A percentile compares a stretch with the other conserved stretches of the same genome.
phyloP scores from a whole-genome alignment of 2,797 vertebrate species.

The Diplodus sargus region DNA sequence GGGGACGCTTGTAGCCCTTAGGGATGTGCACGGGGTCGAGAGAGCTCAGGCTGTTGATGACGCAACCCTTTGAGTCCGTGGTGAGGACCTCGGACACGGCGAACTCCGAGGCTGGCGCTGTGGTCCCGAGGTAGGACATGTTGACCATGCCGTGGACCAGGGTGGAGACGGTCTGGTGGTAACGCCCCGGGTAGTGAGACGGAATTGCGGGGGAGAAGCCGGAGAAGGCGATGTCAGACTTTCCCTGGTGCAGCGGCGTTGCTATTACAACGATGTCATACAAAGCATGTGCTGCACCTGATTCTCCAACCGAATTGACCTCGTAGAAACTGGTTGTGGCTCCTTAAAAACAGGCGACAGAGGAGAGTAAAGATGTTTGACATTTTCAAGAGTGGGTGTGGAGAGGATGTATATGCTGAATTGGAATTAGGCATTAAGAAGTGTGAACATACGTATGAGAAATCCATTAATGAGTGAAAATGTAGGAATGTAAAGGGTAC shows the following conservation, averaged over 20 bases:
- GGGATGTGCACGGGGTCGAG: conserved; percentile 82
- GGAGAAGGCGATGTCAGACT: conserved; percentile 89
- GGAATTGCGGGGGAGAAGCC: conserved; percentile 89
- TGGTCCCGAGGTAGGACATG: conserved; percentile 86
- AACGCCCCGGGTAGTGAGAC: conserved; percentile 83
- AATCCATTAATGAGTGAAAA: neutral
- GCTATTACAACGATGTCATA: conserved; percentile 94
- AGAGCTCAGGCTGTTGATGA: conserved; percentile 85
- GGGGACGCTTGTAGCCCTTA: conserved; percentile 65
- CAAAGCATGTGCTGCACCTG: conserved; percentile 81
- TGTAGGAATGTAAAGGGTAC: conserved; percentile 69
- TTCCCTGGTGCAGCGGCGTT: conserved; percentile 86
- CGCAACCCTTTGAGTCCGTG: conserved; percentile 81
- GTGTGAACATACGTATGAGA: neutral
- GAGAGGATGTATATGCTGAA: too few species aligned
- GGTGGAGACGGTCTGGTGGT: conserved; percentile 87
- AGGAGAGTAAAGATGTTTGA: neutral
- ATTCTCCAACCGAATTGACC: conserved; percentile 85
- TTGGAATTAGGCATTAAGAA: neutral
- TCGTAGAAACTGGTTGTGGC: conserved; percentile 83
- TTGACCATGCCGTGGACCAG: conserved; percentile 92
- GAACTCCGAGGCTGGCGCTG: conserved; percentile 74
- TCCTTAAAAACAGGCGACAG: conserved; percentile 72
- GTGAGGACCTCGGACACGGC: conserved; percentile 83
- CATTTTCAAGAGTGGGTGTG: neutral